These are phyloP conservation scores for Cladorhizidae sp. DNA, from an alignment of 37 sponge, comb jelly and placozoan species.

Conservation along the genomic window DNA sequence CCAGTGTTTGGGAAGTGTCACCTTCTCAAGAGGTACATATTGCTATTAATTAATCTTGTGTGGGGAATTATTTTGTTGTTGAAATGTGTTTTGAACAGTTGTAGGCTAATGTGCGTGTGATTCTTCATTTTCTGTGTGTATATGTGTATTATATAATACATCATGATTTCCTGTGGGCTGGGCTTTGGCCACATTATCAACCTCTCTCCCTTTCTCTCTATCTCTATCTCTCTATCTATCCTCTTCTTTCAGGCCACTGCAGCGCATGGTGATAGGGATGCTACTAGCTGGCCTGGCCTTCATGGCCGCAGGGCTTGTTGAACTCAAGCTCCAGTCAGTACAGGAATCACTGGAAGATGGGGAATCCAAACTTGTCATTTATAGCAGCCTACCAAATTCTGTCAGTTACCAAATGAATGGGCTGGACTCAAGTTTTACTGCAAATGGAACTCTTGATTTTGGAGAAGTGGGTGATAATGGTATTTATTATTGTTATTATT, in stretches of 20 bases:
- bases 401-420: neutral
- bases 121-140: neutral
- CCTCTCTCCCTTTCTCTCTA: too few species aligned
- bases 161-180: neutral
- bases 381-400: neutral
- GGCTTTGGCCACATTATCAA: too few species aligned
- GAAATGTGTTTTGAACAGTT: neutral
- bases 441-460: neutral
- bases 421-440: neutral
- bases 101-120: neutral
- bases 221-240: too few species aligned
- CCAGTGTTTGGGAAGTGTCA: conserved; percentile 73
- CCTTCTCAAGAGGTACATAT: conserved; percentile 57
- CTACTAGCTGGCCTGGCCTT: conserved; percentile 85
- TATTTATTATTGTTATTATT: too few species aligned
- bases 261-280: conserved; percentile 93
- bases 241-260: conserved; percentile 74
- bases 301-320: conserved; percentile 83
- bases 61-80: neutral
- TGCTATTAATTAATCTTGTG: neutral
- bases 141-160: neutral
- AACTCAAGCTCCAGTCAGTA: conserved; percentile 57
- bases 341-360: conserved; percentile 6
- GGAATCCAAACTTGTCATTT: conserved; percentile 33
- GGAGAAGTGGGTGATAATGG: neutral